These are phyloP conservation scores for Crotalus tigris DNA, from an alignment of 2,113 vertebrate genomes.

Conservation along the genomic window DNA sequence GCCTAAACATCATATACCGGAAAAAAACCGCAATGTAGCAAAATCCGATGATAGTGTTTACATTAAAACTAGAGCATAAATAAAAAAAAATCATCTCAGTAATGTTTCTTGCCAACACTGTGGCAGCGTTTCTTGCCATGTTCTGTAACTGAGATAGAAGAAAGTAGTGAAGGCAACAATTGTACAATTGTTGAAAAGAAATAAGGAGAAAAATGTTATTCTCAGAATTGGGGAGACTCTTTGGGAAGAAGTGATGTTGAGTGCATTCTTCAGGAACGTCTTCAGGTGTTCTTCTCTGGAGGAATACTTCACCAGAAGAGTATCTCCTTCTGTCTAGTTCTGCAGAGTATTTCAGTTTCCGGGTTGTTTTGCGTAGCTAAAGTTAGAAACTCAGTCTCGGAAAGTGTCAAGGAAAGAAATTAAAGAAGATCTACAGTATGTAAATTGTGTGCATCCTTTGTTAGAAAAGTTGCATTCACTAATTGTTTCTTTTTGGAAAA, in stretches of 20 bases:
- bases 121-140: neutral
- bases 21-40: neutral
- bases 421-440: neutral
- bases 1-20: neutral
- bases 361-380: neutral
- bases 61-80: neutral
- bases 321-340: neutral
- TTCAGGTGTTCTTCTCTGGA: neutral
- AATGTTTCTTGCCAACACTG: too few relatives aligned
- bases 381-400: neutral
- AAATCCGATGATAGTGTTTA: neutral
- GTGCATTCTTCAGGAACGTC: neutral
- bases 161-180: neutral
- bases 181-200: neutral
- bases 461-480: neutral
- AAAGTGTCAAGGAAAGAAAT: neutral
- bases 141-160: neutral
- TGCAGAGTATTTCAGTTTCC: neutral
- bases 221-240: neutral
- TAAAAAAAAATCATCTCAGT: neutral
- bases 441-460: neutral
- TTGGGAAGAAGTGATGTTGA: neutral
- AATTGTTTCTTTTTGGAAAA: neutral
- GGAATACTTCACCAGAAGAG: neutral
- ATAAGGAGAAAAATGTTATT: neutral